These are phyloP conservation scores for Mesoligia furuncula DNA, from an alignment of 2,888 invertebrate genomes.

Conservation along the genomic window DNA sequence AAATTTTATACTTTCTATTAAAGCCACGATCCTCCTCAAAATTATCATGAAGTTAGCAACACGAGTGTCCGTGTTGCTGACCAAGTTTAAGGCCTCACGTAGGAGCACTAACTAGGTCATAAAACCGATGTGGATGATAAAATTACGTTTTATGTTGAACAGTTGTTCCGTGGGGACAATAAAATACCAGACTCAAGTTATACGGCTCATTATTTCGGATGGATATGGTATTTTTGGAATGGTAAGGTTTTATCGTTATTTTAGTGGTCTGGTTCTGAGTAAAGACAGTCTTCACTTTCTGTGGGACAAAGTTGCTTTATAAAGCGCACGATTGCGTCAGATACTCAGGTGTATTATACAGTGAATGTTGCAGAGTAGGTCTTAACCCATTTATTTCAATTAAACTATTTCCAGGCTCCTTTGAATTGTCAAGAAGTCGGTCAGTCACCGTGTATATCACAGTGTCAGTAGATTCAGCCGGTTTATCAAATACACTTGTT, in stretches of 20 bases:
- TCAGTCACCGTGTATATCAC: not conserved
- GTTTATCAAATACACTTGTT: not conserved
- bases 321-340: not conserved
- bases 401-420: too few species aligned
- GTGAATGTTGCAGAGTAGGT: not conserved
- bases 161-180: slow-evolving; percentile 45
- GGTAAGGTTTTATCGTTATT: slow-evolving; percentile 48
- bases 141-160: slow-evolving; percentile 57
- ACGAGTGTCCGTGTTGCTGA: not conserved
- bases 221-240: slow-evolving; percentile 33
- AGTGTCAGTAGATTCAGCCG: too few species aligned
- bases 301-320: not conserved
- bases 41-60: not conserved
- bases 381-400: not conserved
- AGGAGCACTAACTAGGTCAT: slow-evolving; percentile 50
- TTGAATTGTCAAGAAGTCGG: too few species aligned
- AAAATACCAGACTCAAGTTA: slow-evolving; percentile 53
- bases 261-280: slow-evolving; percentile 37
- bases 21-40: slow-evolving; percentile 2
- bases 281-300: not conserved
- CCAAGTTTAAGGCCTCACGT: slow-evolving; percentile 39
- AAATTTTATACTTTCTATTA: not conserved
- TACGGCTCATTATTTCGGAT: slow-evolving; percentile 44
- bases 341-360: not conserved
- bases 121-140: slow-evolving; percentile 56